Percentiles rank a stretch among this genome's conserved stretches.
phyloP scores from a whole-genome alignment of 2,113 vertebrate genomes.

The Planiliza haematocheilus region DNA sequence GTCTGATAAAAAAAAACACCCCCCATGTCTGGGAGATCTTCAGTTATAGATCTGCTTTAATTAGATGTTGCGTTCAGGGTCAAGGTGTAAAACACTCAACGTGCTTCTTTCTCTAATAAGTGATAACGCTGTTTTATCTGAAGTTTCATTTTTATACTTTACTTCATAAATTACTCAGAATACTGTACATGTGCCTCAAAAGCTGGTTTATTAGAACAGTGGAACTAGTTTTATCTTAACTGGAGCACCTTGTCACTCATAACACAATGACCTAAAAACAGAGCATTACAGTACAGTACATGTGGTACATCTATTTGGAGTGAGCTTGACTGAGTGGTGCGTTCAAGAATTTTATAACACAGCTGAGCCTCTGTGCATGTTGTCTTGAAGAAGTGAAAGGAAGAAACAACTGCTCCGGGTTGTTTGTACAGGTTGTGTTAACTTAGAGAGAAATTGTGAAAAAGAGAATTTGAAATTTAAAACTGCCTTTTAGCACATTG shows the following conservation, averaged over 20 bases:
- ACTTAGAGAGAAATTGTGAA: not conserved
- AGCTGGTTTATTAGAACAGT: conserved; percentile 22
- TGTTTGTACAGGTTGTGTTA: not conserved
- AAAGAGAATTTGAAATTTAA: not conserved
- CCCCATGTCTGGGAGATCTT: too few relatives aligned
- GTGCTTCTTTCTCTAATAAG: conserved; percentile 6
- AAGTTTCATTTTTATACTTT: too few relatives aligned
- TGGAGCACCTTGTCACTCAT: conserved; percentile 38
- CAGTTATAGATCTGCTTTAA: conserved; percentile 40
- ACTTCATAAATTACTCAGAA: not conserved
- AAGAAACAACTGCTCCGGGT: not conserved
- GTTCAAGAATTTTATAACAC: not conserved
- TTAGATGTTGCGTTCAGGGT: conserved; percentile 39
- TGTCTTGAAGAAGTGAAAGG: not conserved
- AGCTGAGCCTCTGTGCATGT: not conserved
- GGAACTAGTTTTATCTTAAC: conserved; percentile 32
- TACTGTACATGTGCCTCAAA: conserved; percentile 18
- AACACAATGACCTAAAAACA: conserved; percentile 61
- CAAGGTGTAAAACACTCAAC: too few relatives aligned
- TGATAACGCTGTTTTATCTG: not conserved
- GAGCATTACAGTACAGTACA: conserved; percentile 23
- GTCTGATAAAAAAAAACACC: conserved; percentile 40
- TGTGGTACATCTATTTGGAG: conserved; percentile 1
- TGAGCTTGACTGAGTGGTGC: conserved; percentile 9
- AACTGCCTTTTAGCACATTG: not conserved